Percentiles rank a stretch among this genome's conserved stretches.
Conservation (phyloP, 2,797 vertebrate species). For the Neomorphus geoffroyi region DNA sequence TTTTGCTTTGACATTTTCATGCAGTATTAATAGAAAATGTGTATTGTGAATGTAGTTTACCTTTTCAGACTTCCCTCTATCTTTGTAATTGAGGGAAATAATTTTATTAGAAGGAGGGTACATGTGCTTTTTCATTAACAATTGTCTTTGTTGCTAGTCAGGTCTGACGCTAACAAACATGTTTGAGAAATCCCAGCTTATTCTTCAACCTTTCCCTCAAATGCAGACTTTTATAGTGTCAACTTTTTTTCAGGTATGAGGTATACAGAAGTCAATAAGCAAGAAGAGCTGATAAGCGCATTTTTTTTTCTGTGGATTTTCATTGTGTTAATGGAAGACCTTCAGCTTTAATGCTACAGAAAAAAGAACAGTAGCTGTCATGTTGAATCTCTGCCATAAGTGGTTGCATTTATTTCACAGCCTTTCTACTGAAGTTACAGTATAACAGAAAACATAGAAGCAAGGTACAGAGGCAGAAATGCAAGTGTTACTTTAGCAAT, state of each 20-base stretch:
- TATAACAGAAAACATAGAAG: background rate
- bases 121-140: background rate
- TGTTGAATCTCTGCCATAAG: background rate
- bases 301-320: background rate
- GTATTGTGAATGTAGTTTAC: background rate
- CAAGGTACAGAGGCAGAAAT: background rate
- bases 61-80: background rate
- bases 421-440: background rate
- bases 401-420: background rate
- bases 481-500: rapidly evolving
- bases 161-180: background rate
- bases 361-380: background rate
- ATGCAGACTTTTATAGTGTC: background rate
- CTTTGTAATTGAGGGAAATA: background rate
- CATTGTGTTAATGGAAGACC: background rate
- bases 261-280: background rate
- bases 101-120: background rate
- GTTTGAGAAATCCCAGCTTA: background rate
- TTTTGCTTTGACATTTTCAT: background rate
- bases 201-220: background rate
- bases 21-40: background rate
- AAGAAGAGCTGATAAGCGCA: background rate
- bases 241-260: background rate
- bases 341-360: background rate
- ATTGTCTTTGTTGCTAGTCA: background rate